These are phyloP conservation scores for Zophobas atratus DNA, from an alignment of 1,140 invertebrate species.

Conservation along the genomic window DNA sequence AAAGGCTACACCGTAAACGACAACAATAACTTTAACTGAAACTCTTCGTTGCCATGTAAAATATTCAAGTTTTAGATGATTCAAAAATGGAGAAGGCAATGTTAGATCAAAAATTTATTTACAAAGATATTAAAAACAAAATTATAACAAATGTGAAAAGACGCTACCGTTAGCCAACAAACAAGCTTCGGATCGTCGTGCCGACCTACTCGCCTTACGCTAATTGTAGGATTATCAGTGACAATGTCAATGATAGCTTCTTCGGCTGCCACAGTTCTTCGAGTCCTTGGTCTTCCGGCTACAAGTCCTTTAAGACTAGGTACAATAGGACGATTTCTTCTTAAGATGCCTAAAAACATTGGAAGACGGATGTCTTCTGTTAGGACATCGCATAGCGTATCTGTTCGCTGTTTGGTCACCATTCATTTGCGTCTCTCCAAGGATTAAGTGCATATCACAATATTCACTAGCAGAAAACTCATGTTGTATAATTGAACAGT, in stretches of 20 bases:
- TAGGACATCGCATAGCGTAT: neutral
- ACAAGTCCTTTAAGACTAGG: neutral
- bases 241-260: neutral
- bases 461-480: neutral
- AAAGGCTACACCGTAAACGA: too few species aligned
- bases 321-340: conserved; percentile 30
- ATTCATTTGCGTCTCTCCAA: neutral
- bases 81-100: too few species aligned
- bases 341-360: conserved; percentile 47
- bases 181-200: too few species aligned
- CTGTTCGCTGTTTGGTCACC: neutral
- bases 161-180: too few species aligned
- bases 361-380: conserved; percentile 54
- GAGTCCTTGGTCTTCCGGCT: neutral
- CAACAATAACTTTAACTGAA: too few species aligned
- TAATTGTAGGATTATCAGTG: neutral
- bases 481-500: neutral
- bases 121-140: too few species aligned
- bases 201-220: neutral
- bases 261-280: neutral
- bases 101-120: too few species aligned
- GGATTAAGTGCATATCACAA: neutral
- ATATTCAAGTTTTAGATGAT: too few species aligned
- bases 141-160: too few species aligned
- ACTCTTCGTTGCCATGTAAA: too few species aligned